Evolutionary conservation across 2,888 invertebrate species (phyloP).

Genomic region (Callinectes sapidus): DNA sequence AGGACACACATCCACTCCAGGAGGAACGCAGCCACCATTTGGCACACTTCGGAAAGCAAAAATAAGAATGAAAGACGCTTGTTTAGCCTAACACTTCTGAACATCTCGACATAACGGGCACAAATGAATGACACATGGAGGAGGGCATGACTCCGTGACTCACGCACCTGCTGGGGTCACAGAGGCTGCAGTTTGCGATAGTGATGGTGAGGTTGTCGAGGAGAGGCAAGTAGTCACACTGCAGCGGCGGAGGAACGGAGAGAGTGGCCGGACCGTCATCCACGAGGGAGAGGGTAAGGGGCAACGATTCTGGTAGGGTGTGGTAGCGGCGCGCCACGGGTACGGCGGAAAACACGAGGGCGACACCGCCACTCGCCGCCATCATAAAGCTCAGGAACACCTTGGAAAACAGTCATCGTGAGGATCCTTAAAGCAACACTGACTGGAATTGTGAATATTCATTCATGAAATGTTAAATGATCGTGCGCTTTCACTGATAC

Average conservation of each 20-base stretch:
- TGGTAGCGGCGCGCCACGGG: conserved; percentile 57
- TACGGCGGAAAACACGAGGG: conserved; percentile 58
- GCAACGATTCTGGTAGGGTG: conserved; percentile 53
- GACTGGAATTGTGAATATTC: not conserved
- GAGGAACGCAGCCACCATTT: not conserved
- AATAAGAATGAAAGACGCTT: not conserved
- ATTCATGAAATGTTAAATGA: not conserved
- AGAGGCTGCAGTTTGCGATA: conserved; percentile 43
- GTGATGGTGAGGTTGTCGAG: conserved; percentile 33
- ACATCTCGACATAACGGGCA: not conserved
- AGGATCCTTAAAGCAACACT: not conserved
- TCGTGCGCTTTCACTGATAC: not conserved
- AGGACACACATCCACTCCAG: not conserved
- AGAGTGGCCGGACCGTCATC: not conserved
- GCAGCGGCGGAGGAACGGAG: conserved; percentile 1
- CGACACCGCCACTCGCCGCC: conserved; percentile 57
- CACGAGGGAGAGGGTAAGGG: conserved; percentile 38
- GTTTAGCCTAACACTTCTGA: not conserved
- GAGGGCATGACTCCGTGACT: not conserved
- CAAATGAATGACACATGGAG: not conserved
- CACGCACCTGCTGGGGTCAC: not conserved
- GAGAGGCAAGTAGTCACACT: conserved; percentile 35
- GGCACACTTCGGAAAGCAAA: not conserved
- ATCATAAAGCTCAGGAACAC: conserved; percentile 61
- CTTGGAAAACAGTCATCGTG: conserved; percentile 15